A percentile compares a stretch with the other conserved stretches of the same genome.
Evolutionary conservation across 1,140 invertebrate species (phyloP).

Genomic region (Acromyrmex echinatior): DNA sequence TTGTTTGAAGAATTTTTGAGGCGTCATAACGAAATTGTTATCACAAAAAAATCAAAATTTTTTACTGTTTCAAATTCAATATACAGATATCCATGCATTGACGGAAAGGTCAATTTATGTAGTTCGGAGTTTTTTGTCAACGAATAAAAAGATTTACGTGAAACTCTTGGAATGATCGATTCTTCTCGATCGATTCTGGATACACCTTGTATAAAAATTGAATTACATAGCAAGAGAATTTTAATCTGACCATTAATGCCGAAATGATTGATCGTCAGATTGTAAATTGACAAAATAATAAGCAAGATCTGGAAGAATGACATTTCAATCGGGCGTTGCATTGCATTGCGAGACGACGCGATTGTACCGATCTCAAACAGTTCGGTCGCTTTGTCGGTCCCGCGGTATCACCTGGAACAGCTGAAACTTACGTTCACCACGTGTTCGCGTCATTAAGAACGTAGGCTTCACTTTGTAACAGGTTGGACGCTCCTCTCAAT

Average conservation of each 20-base stretch:
- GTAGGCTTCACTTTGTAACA: conserved; percentile 34
- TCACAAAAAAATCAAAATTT: no score
- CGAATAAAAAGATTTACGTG: background rate
- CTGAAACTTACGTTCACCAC: conserved; percentile 66
- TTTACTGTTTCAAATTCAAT: no score
- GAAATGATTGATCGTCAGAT: background rate
- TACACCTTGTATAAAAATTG: background rate
- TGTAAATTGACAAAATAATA: conserved; percentile 14
- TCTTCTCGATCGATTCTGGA: background rate
- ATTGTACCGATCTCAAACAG: conserved; percentile 38
- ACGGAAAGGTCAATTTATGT: no score
- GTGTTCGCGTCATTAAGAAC: conserved; percentile 62
- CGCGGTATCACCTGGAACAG: conserved; percentile 69
- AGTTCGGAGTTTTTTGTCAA: background rate
- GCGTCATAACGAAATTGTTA: no score
- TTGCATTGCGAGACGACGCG: background rate
- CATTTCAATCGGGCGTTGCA: conserved; percentile 1
- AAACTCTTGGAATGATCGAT: background rate
- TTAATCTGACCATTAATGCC: background rate
- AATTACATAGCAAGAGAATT: background rate
- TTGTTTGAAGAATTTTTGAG: no score
- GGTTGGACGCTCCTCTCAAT: conserved; percentile 49
- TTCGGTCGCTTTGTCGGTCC: conserved; percentile 38
- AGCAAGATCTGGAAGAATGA: conserved; percentile 20
- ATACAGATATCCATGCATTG: no score